A percentile compares a stretch with the other conserved stretches of the same genome.
Conservation (phyloP, 2,113 vertebrate species). For the Lasiurus borealis region DNA sequence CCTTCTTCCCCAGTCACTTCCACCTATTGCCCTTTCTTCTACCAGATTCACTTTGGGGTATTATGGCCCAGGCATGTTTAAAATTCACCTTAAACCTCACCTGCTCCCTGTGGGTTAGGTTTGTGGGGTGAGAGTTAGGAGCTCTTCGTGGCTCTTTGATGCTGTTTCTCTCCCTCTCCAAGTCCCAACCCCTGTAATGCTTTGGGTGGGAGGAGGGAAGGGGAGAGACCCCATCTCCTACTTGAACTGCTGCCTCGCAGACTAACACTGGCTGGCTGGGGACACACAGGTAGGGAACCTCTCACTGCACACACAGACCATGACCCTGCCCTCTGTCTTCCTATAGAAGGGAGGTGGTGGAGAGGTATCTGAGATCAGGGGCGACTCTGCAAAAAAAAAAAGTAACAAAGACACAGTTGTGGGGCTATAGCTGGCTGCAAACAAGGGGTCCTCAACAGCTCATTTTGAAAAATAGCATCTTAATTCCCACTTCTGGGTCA, state of each 20-base stretch:
- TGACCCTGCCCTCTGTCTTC: not conserved
- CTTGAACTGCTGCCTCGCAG: not conserved
- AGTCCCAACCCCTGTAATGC: not conserved
- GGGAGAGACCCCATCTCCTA: not conserved
- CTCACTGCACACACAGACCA: not conserved
- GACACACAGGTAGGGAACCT: not conserved
- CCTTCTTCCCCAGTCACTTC: not conserved
- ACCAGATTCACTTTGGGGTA: not conserved
- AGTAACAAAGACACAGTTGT: not conserved
- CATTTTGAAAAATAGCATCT: not conserved
- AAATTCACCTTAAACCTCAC: not conserved
- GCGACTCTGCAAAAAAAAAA: not conserved
- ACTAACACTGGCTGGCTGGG: not conserved
- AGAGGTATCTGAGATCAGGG: not conserved
- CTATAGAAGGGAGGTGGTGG: not conserved
- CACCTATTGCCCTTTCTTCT: not conserved
- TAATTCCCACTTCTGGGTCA: not conserved
- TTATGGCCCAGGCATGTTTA: fast-evolving
- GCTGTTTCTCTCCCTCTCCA: fast-evolving
- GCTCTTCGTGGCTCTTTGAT: not conserved
- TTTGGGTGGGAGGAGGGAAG: too few relatives aligned
- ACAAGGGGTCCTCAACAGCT: not conserved
- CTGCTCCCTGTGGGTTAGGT: too few relatives aligned
- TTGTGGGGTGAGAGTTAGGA: not conserved
- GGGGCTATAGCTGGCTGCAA: not conserved